Percentiles rank a stretch among this genome's conserved stretches.
phyloP scores from a whole-genome alignment of 2,113 vertebrate species.

The Gallinago undulata region DNA sequence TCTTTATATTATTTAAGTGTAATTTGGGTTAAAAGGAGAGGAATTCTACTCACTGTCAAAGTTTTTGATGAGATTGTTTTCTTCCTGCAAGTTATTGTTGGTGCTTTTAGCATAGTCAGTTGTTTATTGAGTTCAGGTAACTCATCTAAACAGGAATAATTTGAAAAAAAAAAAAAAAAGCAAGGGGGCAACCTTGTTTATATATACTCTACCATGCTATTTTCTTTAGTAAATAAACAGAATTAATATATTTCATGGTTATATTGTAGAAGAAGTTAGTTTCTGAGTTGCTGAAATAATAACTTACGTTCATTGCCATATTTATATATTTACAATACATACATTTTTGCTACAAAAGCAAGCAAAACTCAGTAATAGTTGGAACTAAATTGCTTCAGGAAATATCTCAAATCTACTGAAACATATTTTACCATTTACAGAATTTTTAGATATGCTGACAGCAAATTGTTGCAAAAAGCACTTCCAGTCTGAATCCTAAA shows the following conservation, averaged over 20 bases:
- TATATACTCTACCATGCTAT: neutral
- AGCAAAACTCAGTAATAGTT: neutral
- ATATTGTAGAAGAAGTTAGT: neutral
- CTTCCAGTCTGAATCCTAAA: neutral
- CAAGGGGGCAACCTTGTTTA: neutral
- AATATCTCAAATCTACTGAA: neutral
- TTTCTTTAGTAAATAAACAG: neutral
- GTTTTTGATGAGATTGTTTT: conserved; percentile 22
- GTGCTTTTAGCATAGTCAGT: neutral
- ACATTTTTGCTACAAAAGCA: neutral
- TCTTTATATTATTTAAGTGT: neutral
- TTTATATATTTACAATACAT: neutral
- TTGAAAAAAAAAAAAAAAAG: neutral
- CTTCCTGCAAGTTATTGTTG: neutral
- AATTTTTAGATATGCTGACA: neutral
- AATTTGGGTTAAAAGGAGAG: neutral
- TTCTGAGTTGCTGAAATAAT: neutral
- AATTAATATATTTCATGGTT: neutral
- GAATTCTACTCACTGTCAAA: neutral
- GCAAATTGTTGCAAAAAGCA: neutral
- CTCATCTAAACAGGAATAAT: neutral
- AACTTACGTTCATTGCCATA: neutral
- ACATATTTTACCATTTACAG: neutral
- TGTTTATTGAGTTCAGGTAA: neutral
- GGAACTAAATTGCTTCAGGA: neutral